Evolutionary conservation across 2,888 invertebrate species (phyloP).

Genomic region (Agrotis clavis): DNA sequence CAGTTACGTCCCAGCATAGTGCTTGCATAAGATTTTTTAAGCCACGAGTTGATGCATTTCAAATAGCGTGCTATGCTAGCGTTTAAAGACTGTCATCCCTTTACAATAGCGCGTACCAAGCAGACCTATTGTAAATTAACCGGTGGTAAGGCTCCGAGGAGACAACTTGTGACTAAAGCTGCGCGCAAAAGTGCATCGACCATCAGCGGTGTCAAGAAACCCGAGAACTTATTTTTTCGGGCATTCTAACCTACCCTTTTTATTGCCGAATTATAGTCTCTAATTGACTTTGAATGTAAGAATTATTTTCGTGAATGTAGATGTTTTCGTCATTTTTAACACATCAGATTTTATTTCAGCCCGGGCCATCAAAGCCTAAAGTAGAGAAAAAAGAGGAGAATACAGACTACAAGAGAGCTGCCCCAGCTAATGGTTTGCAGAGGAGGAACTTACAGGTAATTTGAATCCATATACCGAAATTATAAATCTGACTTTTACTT

Average conservation of each 20-base stretch:
- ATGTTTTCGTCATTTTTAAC: no score
- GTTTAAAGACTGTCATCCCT: no score
- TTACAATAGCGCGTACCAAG: slow-evolving; percentile 41
- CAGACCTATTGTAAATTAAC: slow-evolving; percentile 98
- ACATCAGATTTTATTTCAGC: slow-evolving; percentile 51
- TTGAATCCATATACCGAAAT: not conserved
- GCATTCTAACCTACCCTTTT: no score
- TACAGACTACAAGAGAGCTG: slow-evolving; percentile 75
- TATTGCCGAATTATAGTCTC: no score
- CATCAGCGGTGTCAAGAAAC: slow-evolving; percentile 97
- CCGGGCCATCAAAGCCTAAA: slow-evolving; percentile 60
- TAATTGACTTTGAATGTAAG: no score
- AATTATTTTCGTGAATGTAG: no score
- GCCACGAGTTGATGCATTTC: no score
- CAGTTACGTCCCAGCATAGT: no score
- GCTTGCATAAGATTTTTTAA: no score
- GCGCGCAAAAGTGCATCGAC: slow-evolving; percentile 95
- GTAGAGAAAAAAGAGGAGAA: slow-evolving; percentile 44
- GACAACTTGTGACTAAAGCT: slow-evolving; percentile 96
- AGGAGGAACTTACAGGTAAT: slow-evolving; percentile 65
- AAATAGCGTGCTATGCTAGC: no score
- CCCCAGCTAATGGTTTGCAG: slow-evolving; percentile 82
- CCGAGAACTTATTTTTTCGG: no score
- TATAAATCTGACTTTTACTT: not conserved
- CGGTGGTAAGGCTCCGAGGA: slow-evolving; percentile 97